phyloP scores from a whole-genome alignment of 2,888 invertebrate species.

The Arctia plantaginis region DNA sequence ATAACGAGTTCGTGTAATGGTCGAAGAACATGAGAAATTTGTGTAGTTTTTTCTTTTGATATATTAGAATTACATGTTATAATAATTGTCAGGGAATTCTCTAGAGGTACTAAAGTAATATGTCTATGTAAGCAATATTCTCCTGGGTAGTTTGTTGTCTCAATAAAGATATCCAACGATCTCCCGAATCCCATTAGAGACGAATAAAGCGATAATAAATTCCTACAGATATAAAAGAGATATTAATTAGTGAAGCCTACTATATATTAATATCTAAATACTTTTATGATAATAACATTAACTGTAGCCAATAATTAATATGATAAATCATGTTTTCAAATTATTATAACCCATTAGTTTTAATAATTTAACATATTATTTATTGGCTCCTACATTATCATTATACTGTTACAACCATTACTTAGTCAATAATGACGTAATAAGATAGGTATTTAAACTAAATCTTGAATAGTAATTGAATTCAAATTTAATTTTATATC shows the following conservation, averaged over 20 bases:
- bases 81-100: conserved; percentile 15
- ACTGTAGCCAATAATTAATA: too few species aligned
- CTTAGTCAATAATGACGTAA: too few species aligned
- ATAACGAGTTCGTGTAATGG: conserved; percentile 18
- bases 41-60: conserved; percentile 13
- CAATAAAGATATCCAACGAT: neutral
- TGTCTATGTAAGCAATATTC: neutral
- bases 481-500: too few species aligned
- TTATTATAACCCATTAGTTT: too few species aligned
- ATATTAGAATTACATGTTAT: conserved; percentile 6
- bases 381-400: too few species aligned
- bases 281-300: too few species aligned
- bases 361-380: too few species aligned
- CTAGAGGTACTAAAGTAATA: conserved; percentile 1
- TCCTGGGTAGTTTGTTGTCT: neutral
- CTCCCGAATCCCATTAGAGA: neutral
- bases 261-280: too few species aligned
- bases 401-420: too few species aligned
- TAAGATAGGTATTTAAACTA: too few species aligned
- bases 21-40: conserved; percentile 15
- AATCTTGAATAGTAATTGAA: too few species aligned
- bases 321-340: too few species aligned
- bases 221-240: neutral
- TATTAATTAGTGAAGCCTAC: neutral
- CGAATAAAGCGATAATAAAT: neutral